A percentile compares a stretch with the other conserved stretches of the same genome.
Conservation (phyloP, 2,113 vertebrate species). For the Cyprinodon variegatus region DNA sequence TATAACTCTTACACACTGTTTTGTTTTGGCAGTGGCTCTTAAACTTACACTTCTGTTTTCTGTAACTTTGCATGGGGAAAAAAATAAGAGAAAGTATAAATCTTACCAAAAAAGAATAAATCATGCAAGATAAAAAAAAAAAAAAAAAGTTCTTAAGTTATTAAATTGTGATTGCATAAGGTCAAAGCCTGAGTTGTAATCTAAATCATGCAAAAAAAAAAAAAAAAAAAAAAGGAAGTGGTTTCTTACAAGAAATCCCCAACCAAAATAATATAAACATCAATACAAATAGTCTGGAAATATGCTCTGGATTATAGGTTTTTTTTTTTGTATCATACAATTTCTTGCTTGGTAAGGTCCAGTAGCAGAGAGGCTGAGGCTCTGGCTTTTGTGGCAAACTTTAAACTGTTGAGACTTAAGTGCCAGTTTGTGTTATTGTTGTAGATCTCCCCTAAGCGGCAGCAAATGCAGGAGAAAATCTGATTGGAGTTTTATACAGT, state of each 20-base stretch:
- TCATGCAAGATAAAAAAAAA: background rate
- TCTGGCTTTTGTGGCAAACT: constrained; percentile 59
- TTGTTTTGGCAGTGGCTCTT: constrained; percentile 40
- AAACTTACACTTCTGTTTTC: constrained; percentile 43
- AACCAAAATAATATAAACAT: background rate
- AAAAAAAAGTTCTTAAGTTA: too few relatives aligned
- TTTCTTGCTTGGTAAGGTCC: constrained; percentile 22
- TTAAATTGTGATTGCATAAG: too few relatives aligned
- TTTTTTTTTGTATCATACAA: constrained; percentile 12
- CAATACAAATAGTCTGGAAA: constrained; percentile 1
- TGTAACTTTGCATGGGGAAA: constrained; percentile 35
- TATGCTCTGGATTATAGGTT: constrained; percentile 7
- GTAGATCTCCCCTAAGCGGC: constrained; percentile 60
- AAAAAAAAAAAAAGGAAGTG: background rate
- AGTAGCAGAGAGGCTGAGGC: constrained; percentile 32
- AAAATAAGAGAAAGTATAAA: constrained; percentile 1
- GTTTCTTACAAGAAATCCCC: background rate
- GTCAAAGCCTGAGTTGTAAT: too few relatives aligned
- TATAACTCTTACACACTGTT: constrained; percentile 36
- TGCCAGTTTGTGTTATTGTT: constrained; percentile 69
- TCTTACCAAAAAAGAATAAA: too few relatives aligned
- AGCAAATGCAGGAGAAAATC: constrained; percentile 48
- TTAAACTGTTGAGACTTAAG: constrained; percentile 69
- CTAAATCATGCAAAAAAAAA: background rate
- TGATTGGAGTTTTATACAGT: constrained; percentile 51